These are phyloP conservation scores for Perdita meconis DNA, from an alignment of 2,888 invertebrate genomes.

Conservation along the genomic window DNA sequence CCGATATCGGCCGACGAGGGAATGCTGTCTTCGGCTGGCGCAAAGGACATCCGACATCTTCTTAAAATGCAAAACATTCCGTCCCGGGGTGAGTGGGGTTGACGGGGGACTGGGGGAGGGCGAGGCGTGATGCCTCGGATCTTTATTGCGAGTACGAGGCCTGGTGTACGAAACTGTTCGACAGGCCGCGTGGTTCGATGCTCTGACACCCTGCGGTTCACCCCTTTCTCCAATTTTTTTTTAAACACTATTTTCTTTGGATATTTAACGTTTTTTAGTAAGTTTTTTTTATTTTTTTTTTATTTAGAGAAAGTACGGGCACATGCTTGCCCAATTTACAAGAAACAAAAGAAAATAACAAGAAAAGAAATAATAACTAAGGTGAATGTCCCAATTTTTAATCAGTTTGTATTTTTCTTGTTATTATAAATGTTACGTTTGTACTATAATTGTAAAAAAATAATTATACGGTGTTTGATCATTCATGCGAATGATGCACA, in stretches of 20 bases:
- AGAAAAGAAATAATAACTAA: no score
- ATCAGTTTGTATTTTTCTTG: no score
- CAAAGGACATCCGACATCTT: constrained; percentile 80
- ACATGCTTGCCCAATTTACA: no score
- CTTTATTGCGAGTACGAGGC: constrained; percentile 75
- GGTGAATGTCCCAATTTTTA: no score
- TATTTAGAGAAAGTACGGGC: no score
- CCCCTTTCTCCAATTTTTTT: constrained; percentile 20
- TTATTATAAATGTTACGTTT: no score
- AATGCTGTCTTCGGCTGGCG: constrained; percentile 73
- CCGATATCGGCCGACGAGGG: constrained; percentile 54
- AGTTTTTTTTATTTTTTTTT: no score
- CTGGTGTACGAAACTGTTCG: constrained; percentile 70
- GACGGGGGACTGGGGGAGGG: constrained; percentile 53
- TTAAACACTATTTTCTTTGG: constrained; percentile 27
- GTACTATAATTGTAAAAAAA: no score
- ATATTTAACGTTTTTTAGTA: no score
- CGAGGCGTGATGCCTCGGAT: constrained; percentile 61
- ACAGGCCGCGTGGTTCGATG: constrained; percentile 57
- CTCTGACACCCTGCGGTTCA: constrained; percentile 7
- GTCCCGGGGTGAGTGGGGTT: constrained; percentile 71
- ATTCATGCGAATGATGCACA: no score
- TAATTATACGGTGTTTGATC: no score
- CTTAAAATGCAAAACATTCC: constrained; percentile 83
- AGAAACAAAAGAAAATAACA: no score